Base-by-base conservation (phyloP, 2,888 invertebrate genomes). In the Drosophila leonis region DNA sequence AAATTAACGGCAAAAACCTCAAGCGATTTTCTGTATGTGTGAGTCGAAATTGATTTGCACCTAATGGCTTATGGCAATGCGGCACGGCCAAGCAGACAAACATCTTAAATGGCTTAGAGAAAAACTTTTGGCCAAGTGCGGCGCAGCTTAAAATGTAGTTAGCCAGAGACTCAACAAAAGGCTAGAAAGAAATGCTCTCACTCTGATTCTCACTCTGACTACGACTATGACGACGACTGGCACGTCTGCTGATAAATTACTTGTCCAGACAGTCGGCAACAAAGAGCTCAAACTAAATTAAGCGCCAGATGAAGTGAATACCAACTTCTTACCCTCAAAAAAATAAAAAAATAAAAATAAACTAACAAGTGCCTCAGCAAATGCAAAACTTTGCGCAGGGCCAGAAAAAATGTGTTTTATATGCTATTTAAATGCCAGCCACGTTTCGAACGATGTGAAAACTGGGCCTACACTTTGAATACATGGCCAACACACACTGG, bases 391-490 rank as follows among this genome's bases (percentile, higher is more conserved):
- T 83, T 80, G 55, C 71, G 51, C 71, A 59, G 49, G 44, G 33
- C 46, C 41, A 12, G 39, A 46, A 41, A 51, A 42, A 41, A 54
- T 54, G 62, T 62, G 52, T 39, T 37, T 72, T 73, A 70, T 66
- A 54, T 54, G 64, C 67, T 70, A 86, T 86, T 86, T 75, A 65
- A 77, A 86, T 86, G 83, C 83, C 67, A 72, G 73, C 75, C 85
- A 86, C 86, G 85, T 86, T 71, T 63, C 52, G 59, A 80, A 84
- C 59, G 82, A 81, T 81, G 78, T 83, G 84, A 75, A 81, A 85
- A 85, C 67, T 71, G 75, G 72, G 82, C 81, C 80, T 81, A 71
- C 61, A 65, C 54, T 57, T 63, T 51, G 39, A 62, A 72, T 61
- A 35, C 37, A 49, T 49, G 48, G 29, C 44, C 37, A 15, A 18